A percentile compares a stretch with the other conserved stretches of the same genome.
Evolutionary conservation across 23 tunicate genomes (phyloP).

Genomic region (Halocynthia roretzi): DNA sequence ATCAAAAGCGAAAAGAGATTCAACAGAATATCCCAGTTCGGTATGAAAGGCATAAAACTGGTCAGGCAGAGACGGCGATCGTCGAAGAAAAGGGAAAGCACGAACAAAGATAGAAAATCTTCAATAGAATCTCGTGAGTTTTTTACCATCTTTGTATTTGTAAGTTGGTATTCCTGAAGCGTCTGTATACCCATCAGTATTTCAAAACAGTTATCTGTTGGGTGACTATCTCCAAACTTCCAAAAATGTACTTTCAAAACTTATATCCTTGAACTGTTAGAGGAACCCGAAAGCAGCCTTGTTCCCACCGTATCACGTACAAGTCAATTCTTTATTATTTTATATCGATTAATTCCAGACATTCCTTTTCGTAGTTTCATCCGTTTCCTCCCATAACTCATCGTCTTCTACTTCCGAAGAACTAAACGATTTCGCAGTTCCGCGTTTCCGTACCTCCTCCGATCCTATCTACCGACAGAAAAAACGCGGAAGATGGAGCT

Average conservation of each 20-base stretch:
- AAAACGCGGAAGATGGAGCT: background rate
- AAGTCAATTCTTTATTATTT: no score
- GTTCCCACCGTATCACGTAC: no score
- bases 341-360: no score
- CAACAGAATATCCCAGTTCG: slow-evolving; percentile 15
- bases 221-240: no score
- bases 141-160: background rate
- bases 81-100: background rate
- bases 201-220: no score
- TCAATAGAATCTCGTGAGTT: slow-evolving; percentile 9
- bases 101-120: slow-evolving; percentile 3
- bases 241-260: no score
- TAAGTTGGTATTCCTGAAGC: background rate
- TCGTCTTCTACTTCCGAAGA: slow-evolving; percentile 23
- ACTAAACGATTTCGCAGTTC: background rate
- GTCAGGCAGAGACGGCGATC: slow-evolving; percentile 14
- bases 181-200: no score
- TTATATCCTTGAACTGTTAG: no score
- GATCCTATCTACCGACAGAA: background rate
- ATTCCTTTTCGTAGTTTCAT: no score
- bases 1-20: background rate
- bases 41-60: no score
- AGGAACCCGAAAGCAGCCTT: no score
- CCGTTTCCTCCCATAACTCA: background rate
- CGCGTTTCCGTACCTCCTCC: slow-evolving; percentile 16